These are phyloP conservation scores for Henricia sp. DNA, from an alignment of 53 echinoderm and acorn worm genomes.

Conservation along the genomic window DNA sequence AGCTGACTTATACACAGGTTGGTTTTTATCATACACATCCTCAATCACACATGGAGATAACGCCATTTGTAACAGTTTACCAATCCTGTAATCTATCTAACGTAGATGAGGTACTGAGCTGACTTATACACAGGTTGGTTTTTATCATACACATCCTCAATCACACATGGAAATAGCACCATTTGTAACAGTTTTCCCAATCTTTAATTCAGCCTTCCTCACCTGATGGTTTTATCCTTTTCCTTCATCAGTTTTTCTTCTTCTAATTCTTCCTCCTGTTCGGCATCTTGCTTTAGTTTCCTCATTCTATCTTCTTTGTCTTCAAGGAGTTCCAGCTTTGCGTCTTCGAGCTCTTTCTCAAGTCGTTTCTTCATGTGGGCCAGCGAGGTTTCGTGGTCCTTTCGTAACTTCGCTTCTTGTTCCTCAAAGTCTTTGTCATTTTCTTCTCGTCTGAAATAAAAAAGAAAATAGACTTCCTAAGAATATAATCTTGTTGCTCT, in stretches of 20 bases:
- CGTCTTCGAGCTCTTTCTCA: slow-evolving; percentile 94
- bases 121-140: too few species aligned
- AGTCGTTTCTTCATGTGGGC: slow-evolving; percentile 74
- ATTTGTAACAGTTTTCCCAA: too few species aligned
- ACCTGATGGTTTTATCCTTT: slow-evolving; percentile 83
- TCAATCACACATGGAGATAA: too few species aligned
- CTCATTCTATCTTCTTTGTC: slow-evolving; percentile 89
- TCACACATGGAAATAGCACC: too few species aligned
- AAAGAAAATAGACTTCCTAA: not conserved
- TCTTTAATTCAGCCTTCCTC: not conserved
- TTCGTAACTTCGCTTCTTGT: slow-evolving; percentile 69
- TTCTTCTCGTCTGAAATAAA: slow-evolving; percentile 58
- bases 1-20: too few species aligned
- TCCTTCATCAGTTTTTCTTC: slow-evolving; percentile 79
- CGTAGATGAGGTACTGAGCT: too few species aligned
- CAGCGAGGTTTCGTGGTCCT: slow-evolving; percentile 76
- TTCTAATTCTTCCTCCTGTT: slow-evolving; percentile 76
- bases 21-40: too few species aligned
- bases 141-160: too few species aligned
- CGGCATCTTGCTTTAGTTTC: slow-evolving; percentile 65
- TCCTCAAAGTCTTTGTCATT: slow-evolving; percentile 53
- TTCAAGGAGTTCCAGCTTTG: slow-evolving; percentile 89
- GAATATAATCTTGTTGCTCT: too few species aligned
- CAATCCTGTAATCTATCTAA: too few species aligned
- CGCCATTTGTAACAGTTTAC: too few species aligned